Conservation (phyloP, 2,113 vertebrate species). For the Lamprotornis superbus region DNA sequence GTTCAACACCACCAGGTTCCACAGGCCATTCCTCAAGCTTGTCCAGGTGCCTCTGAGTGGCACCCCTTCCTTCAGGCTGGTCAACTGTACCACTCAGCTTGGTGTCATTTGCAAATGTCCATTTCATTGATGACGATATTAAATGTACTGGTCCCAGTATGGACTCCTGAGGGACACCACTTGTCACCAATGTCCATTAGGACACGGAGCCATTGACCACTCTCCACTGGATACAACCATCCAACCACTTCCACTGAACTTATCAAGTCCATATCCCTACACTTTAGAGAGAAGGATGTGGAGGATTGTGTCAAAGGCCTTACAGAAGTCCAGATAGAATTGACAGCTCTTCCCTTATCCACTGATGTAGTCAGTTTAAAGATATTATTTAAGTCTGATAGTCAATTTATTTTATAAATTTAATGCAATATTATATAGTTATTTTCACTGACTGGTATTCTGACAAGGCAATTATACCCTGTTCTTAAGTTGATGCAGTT, state of each 20-base stretch:
- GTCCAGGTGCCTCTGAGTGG: background rate
- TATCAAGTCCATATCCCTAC: background rate
- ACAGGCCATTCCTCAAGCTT: background rate
- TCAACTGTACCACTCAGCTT: background rate
- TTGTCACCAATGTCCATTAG: fast-evolving
- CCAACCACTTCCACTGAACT: background rate
- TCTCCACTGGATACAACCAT: background rate
- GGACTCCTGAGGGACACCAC: background rate
- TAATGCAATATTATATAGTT: background rate
- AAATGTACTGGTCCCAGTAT: background rate
- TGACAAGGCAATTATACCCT: background rate
- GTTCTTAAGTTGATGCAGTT: background rate
- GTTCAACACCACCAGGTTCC: background rate
- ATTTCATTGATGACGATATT: background rate
- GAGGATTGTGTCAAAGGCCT: background rate
- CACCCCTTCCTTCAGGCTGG: background rate
- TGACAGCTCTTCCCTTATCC: background rate
- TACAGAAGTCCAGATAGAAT: background rate
- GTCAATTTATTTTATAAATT: background rate
- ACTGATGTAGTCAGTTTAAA: background rate
- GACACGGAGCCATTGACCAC: background rate
- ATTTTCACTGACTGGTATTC: background rate
- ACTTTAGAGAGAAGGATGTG: background rate
- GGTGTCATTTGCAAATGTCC: background rate
- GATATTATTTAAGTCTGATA: background rate